Percentiles rank a stretch among this genome's conserved stretches.
Conservation (phyloP, 1,140 invertebrate species). For the Drosophila kikkawai region DNA sequence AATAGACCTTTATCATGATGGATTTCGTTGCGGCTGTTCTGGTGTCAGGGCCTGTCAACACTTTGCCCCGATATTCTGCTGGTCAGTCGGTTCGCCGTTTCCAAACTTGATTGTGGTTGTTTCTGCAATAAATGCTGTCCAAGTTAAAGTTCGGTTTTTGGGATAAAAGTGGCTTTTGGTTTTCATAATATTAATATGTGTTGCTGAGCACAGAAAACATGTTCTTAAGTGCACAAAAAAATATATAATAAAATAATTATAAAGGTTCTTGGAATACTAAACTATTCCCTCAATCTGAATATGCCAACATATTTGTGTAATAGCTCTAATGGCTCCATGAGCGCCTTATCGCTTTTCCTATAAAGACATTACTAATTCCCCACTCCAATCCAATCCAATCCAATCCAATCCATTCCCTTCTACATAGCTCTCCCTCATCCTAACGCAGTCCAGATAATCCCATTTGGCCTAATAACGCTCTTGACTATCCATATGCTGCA, state of each 20-base stretch:
- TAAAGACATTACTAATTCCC: slow-evolving; percentile 17
- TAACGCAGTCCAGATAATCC: slow-evolving; percentile 13
- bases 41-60: slow-evolving; percentile 70
- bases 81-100: slow-evolving; percentile 26
- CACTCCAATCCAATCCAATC: slow-evolving; percentile 4
- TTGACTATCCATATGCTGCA: slow-evolving; percentile 30
- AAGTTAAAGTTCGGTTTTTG: slow-evolving; percentile 20
- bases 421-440: not conserved
- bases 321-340: slow-evolving; percentile 13
- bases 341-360: slow-evolving; percentile 1
- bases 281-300: not conserved
- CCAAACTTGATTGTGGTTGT: slow-evolving; percentile 14
- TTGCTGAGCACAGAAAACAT: too few species aligned
- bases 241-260: too few species aligned
- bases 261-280: not conserved
- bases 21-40: slow-evolving; percentile 29
- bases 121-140: slow-evolving; percentile 1
- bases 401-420: not conserved
- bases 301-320: not conserved
- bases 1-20: slow-evolving; percentile 66
- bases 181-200: too few species aligned
- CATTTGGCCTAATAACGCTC: slow-evolving; percentile 35
- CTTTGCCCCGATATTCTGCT: slow-evolving; percentile 52
- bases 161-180: not conserved
- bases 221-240: too few species aligned